phyloP scores from a whole-genome alignment of 1,140 invertebrate genomes.

The Bilobella aurantiaca region DNA sequence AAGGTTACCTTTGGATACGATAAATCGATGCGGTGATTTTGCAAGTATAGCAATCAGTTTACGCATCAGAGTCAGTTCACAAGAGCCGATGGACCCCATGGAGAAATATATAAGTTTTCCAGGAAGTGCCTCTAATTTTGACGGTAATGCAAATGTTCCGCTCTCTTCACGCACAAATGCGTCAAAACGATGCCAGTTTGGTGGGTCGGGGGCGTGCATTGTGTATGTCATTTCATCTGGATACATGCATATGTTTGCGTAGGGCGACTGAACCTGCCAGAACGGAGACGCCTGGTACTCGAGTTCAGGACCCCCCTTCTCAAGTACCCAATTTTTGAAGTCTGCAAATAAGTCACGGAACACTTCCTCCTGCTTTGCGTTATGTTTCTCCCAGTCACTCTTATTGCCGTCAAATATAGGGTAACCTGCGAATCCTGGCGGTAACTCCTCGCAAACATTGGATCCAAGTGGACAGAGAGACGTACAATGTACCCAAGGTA shows the following conservation, averaged over 20 bases:
- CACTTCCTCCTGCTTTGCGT: neutral
- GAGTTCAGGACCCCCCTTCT: neutral
- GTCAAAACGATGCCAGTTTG: slow-evolving; percentile 5
- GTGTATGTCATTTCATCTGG: neutral
- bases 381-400: neutral
- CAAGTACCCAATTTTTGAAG: neutral
- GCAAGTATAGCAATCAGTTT: neutral
- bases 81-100: neutral
- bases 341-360: neutral
- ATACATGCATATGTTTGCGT: slow-evolving; percentile 5
- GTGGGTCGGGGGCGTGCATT: neutral
- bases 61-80: neutral
- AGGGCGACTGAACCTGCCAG: neutral
- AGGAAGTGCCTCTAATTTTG: neutral
- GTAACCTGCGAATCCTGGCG: neutral
- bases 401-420: neutral
- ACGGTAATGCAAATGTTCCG: neutral
- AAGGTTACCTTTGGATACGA: neutral
- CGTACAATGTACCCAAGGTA: neutral
- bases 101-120: slow-evolving; percentile 2
- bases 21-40: neutral
- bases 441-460: neutral
- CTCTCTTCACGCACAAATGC: neutral
- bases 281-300: neutral
- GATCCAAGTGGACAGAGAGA: neutral